Percentiles rank a stretch among this genome's conserved stretches.
Conservation (phyloP, 2,113 vertebrate genomes). For the Symphodus melops region DNA sequence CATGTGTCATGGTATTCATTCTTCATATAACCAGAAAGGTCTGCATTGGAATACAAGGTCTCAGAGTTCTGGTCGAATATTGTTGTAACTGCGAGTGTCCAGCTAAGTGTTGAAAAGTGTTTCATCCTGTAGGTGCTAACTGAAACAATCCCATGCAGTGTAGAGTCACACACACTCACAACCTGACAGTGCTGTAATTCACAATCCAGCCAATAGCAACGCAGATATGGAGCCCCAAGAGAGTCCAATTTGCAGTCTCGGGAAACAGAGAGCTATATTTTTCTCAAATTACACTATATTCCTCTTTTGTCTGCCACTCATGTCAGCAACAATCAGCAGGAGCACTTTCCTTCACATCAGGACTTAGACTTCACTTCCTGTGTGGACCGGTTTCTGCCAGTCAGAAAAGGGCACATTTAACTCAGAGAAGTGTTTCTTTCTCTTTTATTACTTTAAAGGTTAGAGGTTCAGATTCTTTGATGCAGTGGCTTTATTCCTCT, state of each 20-base stretch:
- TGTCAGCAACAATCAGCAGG: background rate
- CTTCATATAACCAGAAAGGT: background rate
- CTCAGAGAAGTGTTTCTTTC: background rate
- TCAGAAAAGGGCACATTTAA: background rate
- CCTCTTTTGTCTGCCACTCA: constrained; percentile 17
- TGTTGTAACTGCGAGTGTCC: background rate
- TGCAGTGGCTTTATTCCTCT: no score
- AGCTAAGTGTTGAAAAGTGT: constrained; percentile 12
- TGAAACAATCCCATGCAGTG: constrained; percentile 2
- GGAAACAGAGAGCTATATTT: constrained; percentile 17
- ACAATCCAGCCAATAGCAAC: constrained; percentile 12
- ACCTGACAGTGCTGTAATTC: constrained; percentile 27
- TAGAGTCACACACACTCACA: constrained; percentile 18
- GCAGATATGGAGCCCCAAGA: constrained; percentile 1
- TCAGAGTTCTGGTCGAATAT: background rate
- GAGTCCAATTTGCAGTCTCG: constrained; percentile 19
- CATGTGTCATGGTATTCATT: background rate
- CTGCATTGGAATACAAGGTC: background rate
- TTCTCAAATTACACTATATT: constrained; percentile 7
- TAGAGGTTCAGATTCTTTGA: no score
- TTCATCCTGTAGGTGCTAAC: background rate
- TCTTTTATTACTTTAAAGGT: background rate
- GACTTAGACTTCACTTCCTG: background rate
- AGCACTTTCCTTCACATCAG: background rate
- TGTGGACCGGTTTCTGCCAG: background rate